phyloP scores from a whole-genome alignment of 2,113 vertebrate species.

The Puffinus mauretanicus region DNA sequence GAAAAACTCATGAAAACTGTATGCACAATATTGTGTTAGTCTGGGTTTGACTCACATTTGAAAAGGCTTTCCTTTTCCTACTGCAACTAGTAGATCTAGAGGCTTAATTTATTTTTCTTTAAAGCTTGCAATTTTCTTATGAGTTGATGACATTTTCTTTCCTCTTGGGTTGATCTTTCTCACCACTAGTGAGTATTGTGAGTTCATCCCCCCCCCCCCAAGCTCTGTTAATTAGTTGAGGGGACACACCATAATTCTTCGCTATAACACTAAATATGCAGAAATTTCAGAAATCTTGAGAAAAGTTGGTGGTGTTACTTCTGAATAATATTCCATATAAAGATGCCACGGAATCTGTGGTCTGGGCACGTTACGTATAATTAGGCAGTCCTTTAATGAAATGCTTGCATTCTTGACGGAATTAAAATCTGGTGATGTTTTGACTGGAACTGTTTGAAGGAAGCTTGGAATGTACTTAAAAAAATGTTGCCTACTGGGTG shows the following conservation, averaged over 20 bases:
- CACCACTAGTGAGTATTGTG: background rate
- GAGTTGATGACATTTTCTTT: background rate
- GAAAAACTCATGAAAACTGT: background rate
- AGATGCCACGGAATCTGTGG: background rate
- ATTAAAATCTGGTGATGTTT: slow-evolving; percentile 64
- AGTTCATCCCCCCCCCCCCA: background rate
- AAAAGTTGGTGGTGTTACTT: background rate
- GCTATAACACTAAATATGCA: background rate
- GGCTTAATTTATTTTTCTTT: background rate
- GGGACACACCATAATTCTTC: background rate
- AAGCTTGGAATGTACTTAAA: slow-evolving; percentile 53
- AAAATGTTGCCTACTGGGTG: slow-evolving; percentile 39
- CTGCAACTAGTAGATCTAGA: background rate
- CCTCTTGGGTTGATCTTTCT: background rate
- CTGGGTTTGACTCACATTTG: background rate
- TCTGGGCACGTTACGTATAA: slow-evolving; percentile 53
- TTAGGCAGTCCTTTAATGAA: slow-evolving; percentile 56
- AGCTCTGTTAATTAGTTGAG: background rate
- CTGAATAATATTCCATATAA: background rate
- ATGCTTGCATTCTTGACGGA: slow-evolving; percentile 37
- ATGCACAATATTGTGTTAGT: background rate
- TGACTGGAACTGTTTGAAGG: slow-evolving; percentile 55
- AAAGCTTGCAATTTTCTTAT: background rate
- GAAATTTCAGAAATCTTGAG: background rate
- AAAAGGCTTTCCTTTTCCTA: background rate